Evolutionary conservation across 2,888 invertebrate genomes (phyloP), one percentile per base, ranked within the genome.

Genomic region (Coremacera marginata): DNA sequence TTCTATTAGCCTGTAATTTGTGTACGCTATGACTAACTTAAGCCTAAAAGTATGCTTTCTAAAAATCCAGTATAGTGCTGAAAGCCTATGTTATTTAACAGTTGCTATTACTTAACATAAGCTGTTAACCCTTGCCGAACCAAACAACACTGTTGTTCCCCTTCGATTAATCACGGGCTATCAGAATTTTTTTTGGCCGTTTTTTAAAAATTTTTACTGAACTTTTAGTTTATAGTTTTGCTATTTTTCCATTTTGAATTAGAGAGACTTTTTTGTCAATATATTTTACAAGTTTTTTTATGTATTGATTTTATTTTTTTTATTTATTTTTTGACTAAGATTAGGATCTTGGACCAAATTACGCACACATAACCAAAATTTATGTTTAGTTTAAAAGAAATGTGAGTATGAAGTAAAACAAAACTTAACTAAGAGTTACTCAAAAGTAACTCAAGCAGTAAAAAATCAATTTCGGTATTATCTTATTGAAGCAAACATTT

Each of bases 341-440:
- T 63, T 34, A 63, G n/a, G 4, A 27, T 34, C 34, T 63, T 60
- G 60, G 60, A 60, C 60, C 60, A 25, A 60, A 60, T 60, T 27
- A 27, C 27, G 27, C 60, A 60, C 8, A 11, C 27, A 60, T 25
- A 22, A 55, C 55, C 44, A 11, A 44, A 11, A 14, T 44, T 44
- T 44, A 44, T 14, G 11, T 11, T 11, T 44, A 44, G 1, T 5
- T 55, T 55, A 11, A 60, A 27, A 22, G 27, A 27, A 5, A 27
- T 14, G 7, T 60, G 8, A 9, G 1, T 9, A 14, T 27, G 3
- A 57, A 57, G 5, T 5, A 55, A n/a, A 55, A 55, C 0, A 55
- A 16, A 55, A 55, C 16, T 55, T n/a, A 5, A 37, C 37, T 37
- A 7, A 7, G 8, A 37, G 37, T 37, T 37, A 8, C 8, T 37